Evolutionary conservation across 2,888 invertebrate genomes (phyloP).

Genomic region (Chrysina gloriosa): DNA sequence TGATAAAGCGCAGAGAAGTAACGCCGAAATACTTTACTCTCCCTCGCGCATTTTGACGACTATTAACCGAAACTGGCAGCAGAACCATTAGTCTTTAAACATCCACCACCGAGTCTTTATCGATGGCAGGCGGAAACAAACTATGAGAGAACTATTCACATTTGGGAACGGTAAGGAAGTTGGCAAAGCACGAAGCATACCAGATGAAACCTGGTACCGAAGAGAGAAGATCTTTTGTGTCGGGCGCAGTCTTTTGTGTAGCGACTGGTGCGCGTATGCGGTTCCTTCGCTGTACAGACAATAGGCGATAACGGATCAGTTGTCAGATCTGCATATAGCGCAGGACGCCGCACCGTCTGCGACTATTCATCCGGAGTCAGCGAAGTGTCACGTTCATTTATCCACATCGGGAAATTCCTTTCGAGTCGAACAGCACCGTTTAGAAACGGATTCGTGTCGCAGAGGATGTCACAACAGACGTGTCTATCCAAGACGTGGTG

Average conservation of each 20-base stretch:
- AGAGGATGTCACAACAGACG: neutral
- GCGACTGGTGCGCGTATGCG: neutral
- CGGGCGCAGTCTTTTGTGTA: conserved; percentile 9
- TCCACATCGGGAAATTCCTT: conserved; percentile 10
- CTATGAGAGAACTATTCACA: conserved; percentile 1
- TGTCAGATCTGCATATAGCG: conserved; percentile 27
- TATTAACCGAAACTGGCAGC: neutral
- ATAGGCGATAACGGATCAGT: conserved; percentile 31
- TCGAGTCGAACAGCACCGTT: neutral
- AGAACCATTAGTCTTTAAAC: conserved; percentile 12
- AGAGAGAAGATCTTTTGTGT: conserved; percentile 17
- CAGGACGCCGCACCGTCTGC: conserved; percentile 11
- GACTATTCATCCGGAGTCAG: conserved; percentile 28
- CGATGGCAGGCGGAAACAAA: conserved; percentile 3
- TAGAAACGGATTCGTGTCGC: neutral
- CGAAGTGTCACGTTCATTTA: conserved; percentile 27
- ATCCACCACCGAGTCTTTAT: neutral
- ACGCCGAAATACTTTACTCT: neutral
- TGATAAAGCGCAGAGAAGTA: no score
- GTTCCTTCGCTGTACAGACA: conserved; percentile 14
- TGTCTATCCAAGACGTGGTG: no score
- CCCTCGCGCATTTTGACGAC: neutral
- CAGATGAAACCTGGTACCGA: conserved; percentile 12
- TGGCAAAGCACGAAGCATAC: neutral
- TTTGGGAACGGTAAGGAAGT: neutral